A percentile compares a stretch with the other conserved stretches of the same genome.
Evolutionary conservation across 2,113 vertebrate genomes (phyloP).

Genomic region (Cnemophilus loriae): DNA sequence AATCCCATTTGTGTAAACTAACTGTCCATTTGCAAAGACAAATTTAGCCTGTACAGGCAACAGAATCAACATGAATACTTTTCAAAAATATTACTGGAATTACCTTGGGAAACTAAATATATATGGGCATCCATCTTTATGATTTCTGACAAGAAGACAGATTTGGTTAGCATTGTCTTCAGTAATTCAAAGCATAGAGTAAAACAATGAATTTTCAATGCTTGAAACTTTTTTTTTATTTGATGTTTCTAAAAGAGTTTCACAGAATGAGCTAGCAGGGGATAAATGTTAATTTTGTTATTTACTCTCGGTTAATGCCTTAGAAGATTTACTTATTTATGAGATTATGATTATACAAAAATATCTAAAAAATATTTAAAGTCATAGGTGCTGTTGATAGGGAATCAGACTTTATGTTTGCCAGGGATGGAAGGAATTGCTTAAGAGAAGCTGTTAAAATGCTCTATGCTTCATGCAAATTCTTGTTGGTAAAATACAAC

Average conservation of each 20-base stretch:
- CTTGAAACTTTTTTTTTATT: not conserved
- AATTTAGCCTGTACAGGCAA: not conserved
- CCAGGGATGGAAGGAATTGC: not conserved
- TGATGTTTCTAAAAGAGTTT: not conserved
- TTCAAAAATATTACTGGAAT: not conserved
- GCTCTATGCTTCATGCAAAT: not conserved
- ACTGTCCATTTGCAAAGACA: not conserved
- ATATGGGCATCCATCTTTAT: not conserved
- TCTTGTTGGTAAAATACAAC: not conserved
- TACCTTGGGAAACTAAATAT: not conserved
- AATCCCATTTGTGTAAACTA: not conserved
- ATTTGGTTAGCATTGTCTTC: fast-evolving
- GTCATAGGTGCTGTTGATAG: not conserved
- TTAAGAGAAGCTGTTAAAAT: not conserved
- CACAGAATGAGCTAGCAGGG: not conserved
- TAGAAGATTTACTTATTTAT: not conserved
- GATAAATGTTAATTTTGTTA: not conserved
- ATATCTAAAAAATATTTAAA: not conserved
- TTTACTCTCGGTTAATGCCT: not conserved
- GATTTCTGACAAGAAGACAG: not conserved
- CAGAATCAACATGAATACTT: not conserved
- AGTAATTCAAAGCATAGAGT: not conserved
- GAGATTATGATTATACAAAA: not conserved
- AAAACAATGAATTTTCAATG: not conserved
- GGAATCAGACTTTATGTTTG: not conserved